Percentiles rank a stretch among this genome's conserved stretches.
Evolutionary conservation across 2,113 vertebrate species (phyloP).

Genomic region (Suncus etruscus): DNA sequence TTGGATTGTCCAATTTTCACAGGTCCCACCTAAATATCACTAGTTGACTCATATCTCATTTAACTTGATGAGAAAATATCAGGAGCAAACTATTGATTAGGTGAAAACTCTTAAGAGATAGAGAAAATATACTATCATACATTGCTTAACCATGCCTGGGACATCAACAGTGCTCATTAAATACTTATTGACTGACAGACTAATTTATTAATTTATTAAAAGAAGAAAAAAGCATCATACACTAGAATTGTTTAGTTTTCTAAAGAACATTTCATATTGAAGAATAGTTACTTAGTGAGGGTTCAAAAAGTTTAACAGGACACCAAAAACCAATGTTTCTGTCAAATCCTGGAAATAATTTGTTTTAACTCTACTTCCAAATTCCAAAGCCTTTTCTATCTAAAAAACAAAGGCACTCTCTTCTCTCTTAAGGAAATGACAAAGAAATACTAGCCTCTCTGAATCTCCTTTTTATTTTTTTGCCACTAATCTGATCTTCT

Average conservation of each 20-base stretch:
- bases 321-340: not conserved
- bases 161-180: not conserved
- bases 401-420: constrained; percentile 1
- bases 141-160: not conserved
- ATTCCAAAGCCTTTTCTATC: not conserved
- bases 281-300: not conserved
- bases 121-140: not conserved
- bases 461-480: not conserved
- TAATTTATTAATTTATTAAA: not conserved
- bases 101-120: not conserved
- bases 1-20: not conserved
- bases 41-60: not conserved
- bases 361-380: not conserved
- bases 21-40: not conserved
- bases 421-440: not conserved
- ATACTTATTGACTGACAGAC: not conserved
- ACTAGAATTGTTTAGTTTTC: constrained; percentile 1
- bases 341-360: not conserved
- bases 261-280: not conserved
- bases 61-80: not conserved
- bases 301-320: not conserved
- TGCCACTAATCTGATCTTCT: not conserved
- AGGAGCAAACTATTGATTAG: not conserved
- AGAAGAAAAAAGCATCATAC: not conserved
- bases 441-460: not conserved